Percentiles rank a stretch among this genome's conserved stretches.
Evolutionary conservation across 2,888 invertebrate species (phyloP).

Genomic region (Harmothoe impar): DNA sequence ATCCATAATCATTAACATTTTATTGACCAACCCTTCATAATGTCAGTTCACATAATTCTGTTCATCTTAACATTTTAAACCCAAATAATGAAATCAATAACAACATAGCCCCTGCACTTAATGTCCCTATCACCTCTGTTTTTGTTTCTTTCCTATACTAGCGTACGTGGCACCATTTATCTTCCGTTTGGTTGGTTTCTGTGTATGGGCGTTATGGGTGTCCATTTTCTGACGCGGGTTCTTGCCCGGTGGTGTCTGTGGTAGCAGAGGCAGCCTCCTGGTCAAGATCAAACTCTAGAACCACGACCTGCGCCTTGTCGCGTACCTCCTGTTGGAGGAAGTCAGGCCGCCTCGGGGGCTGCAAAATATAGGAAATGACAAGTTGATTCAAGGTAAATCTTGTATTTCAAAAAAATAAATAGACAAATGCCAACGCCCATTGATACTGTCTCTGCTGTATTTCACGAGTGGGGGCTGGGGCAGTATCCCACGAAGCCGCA

Average conservation of each 20-base stretch:
- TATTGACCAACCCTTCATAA: too few species aligned
- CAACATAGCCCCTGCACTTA: background rate
- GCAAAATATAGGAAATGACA: background rate
- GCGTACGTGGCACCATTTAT: background rate
- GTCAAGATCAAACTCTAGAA: background rate
- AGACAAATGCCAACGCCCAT: too few species aligned
- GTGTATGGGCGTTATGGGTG: background rate
- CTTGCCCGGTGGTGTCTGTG: background rate
- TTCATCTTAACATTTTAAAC: background rate
- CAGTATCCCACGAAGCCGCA: too few species aligned
- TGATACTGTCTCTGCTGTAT: too few species aligned
- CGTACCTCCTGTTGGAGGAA: background rate
- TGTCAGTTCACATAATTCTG: too few species aligned
- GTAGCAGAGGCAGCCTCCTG: background rate
- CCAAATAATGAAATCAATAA: background rate
- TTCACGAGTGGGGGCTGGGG: too few species aligned
- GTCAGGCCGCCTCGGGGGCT: background rate
- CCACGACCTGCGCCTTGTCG: background rate
- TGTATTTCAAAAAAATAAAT: too few species aligned
- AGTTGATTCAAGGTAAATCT: too few species aligned
- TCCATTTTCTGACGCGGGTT: background rate
- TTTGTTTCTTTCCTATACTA: background rate
- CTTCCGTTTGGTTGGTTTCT: background rate
- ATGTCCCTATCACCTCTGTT: constrained; percentile 34
- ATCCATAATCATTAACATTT: too few species aligned